Conservation (phyloP, 1,140 invertebrate genomes). For the Ptiloglossa arizonensis region DNA sequence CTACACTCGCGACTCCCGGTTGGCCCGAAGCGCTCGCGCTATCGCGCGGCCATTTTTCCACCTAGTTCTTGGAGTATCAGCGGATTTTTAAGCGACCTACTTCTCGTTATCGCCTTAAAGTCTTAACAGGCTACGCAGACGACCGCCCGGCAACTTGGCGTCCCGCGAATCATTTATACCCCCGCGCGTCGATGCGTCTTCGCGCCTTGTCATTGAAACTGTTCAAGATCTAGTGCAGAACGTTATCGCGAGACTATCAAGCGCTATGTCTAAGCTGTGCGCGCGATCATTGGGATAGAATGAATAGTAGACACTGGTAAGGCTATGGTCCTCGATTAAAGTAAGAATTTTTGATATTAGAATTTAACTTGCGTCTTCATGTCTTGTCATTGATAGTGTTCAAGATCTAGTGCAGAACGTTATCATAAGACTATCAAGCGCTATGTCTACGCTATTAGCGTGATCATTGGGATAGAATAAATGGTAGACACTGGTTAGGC, state of each 20-base stretch:
- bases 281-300: no score
- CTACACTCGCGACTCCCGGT: slow-evolving; percentile 8
- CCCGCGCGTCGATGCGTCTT: slow-evolving; percentile 14
- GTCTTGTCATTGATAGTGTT: slow-evolving; percentile 79
- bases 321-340: no score
- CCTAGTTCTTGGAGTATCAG: slow-evolving; percentile 78
- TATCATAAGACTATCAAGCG: slow-evolving; percentile 20
- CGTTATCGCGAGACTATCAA: slow-evolving; percentile 26
- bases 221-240: slow-evolving; percentile 80
- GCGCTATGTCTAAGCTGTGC: no score
- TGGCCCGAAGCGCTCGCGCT: slow-evolving; percentile 67
- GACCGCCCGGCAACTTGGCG: slow-evolving; percentile 33
- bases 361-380: slow-evolving; percentile 41
- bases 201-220: slow-evolving; percentile 77
- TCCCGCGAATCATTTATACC: slow-evolving; percentile 5
- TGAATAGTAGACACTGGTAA: no score
- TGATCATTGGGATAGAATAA: no score
- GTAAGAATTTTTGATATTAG: no score
- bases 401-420: slow-evolving; percentile 78
- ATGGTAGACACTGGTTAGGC: no score
- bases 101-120: slow-evolving; percentile 74
- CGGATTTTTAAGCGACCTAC: slow-evolving; percentile 79
- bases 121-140: slow-evolving; percentile 30
- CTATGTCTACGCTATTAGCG: no score
- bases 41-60: slow-evolving; percentile 76